Conservation (phyloP, 2,797 vertebrate genomes). For the Neosilurus hyrtlii region DNA sequence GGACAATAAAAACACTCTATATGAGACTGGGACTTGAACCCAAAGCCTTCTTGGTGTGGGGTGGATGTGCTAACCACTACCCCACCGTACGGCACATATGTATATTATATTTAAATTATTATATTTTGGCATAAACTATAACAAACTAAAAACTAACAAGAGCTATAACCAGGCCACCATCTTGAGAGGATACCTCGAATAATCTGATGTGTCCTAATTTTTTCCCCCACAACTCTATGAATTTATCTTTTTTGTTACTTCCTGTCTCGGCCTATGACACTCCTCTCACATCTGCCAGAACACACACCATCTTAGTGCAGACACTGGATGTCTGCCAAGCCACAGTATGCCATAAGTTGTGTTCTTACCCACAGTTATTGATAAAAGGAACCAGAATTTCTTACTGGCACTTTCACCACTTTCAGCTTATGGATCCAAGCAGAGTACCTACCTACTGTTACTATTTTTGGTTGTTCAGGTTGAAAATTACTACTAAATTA, state of each 20-base stretch:
- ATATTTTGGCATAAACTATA: too few species aligned
- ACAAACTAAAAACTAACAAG: too few species aligned
- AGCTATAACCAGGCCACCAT: too few species aligned
- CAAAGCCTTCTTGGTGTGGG: too few species aligned
- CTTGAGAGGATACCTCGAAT: neutral
- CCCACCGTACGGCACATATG: too few species aligned
- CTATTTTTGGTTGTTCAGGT: neutral
- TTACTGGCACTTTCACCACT: neutral
- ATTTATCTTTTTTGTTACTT: neutral
- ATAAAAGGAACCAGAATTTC: neutral
- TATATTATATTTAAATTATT: too few species aligned
- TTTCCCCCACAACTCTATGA: too few species aligned
- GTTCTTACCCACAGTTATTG: neutral
- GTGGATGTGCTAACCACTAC: too few species aligned
- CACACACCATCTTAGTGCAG: neutral
- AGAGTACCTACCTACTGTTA: neutral
- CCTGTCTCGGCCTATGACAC: neutral
- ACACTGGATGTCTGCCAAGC: too few species aligned
- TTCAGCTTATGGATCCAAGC: neutral
- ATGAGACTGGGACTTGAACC: too few species aligned
- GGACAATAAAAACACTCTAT: too few species aligned
- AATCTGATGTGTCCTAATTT: neutral
- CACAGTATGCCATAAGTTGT: too few species aligned
- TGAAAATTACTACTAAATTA: neutral
- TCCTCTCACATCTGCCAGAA: neutral